Evolutionary conservation across 2,113 vertebrate genomes (phyloP).

Genomic region (Delphinus delphis): DNA sequence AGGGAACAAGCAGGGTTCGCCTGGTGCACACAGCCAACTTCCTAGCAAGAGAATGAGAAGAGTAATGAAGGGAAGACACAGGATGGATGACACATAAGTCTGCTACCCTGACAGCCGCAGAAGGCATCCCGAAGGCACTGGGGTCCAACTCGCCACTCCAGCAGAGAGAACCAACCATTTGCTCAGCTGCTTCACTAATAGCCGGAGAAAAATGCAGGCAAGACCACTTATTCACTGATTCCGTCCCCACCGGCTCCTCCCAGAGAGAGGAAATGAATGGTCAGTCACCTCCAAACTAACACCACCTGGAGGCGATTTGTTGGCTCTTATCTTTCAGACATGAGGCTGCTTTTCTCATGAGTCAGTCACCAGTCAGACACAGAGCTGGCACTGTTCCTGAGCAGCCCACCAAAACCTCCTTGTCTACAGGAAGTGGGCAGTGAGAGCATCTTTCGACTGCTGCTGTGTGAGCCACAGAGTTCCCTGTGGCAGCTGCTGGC

Average conservation of each 20-base stretch:
- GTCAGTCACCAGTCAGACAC: constrained; percentile 81
- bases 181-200: constrained; percentile 41
- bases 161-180: constrained; percentile 41
- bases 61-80: constrained; percentile 51
- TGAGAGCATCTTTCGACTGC: constrained; percentile 61
- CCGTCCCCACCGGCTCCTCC: constrained; percentile 40
- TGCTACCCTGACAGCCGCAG: constrained; percentile 14
- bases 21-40: constrained; percentile 21
- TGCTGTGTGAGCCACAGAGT: constrained; percentile 60
- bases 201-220: constrained; percentile 64
- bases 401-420: constrained; percentile 70
- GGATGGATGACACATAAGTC: constrained; percentile 21
- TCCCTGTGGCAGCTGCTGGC: constrained; percentile 23
- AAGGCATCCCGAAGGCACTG: background rate
- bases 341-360: constrained; percentile 78
- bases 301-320: constrained; percentile 81
- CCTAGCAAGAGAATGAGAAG: constrained; percentile 36
- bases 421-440: constrained; percentile 81
- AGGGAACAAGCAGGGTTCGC: constrained; percentile 20
- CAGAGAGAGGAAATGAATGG: constrained; percentile 69
- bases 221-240: constrained; percentile 76
- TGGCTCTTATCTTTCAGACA: constrained; percentile 78
- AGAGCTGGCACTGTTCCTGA: constrained; percentile 73
- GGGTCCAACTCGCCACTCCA: background rate
- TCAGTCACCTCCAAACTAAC: constrained; percentile 76